Percentiles rank a stretch among this genome's conserved stretches.
Evolutionary conservation across 2,888 invertebrate genomes (phyloP).

Genomic region (Tortricodes alternella): DNA sequence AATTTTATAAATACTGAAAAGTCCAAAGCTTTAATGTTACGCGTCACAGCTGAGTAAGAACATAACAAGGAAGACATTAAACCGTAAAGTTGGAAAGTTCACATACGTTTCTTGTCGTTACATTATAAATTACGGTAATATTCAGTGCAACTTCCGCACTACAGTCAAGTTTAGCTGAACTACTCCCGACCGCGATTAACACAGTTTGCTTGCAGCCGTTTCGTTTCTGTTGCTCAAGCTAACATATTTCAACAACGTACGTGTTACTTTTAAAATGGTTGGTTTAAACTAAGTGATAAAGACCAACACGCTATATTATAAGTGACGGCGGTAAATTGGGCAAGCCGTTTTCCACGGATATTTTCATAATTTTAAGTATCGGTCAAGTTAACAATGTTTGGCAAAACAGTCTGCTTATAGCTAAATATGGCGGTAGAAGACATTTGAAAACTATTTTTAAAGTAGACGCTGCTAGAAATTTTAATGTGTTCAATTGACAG

Average conservation of each 20-base stretch:
- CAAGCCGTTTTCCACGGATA: no score
- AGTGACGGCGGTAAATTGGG: no score
- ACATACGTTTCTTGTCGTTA: background rate
- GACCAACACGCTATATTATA: background rate
- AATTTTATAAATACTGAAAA: no score
- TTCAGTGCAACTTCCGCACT: constrained; percentile 12
- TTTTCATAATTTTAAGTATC: no score
- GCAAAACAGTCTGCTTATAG: no score
- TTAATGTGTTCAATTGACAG: no score
- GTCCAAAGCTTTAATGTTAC: no score
- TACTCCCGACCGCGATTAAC: constrained; percentile 18
- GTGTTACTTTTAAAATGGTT: constrained; percentile 13
- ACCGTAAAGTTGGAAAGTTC: constrained; percentile 7
- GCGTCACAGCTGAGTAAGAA: background rate
- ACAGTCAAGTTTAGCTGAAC: constrained; percentile 8
- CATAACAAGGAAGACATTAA: constrained; percentile 20
- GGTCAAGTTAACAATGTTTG: no score
- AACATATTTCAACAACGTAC: constrained; percentile 23
- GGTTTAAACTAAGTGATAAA: background rate
- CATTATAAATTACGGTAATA: constrained; percentile 10
- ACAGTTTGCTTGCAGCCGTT: constrained; percentile 14
- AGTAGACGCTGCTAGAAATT: no score
- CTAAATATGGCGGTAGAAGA: no score
- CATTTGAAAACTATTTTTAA: no score
- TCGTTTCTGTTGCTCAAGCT: constrained; percentile 21